phyloP scores from a whole-genome alignment of 2,113 vertebrate genomes.

The Pterocles burchelli region DNA sequence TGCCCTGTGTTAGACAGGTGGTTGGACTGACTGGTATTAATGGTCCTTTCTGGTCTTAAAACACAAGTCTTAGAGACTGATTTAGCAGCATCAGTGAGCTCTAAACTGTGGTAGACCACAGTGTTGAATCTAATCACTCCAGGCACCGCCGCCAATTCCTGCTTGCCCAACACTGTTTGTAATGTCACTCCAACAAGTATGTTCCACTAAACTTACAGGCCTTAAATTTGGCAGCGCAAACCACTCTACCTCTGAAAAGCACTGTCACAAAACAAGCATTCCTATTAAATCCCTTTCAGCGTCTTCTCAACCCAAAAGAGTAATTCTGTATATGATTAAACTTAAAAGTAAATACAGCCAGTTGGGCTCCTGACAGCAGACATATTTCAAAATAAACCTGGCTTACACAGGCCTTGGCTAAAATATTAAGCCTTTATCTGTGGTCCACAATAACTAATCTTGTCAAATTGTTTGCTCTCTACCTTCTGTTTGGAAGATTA shows the following conservation, averaged over 20 bases:
- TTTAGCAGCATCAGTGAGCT: background rate
- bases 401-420: conserved; percentile 60
- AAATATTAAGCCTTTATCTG: conserved; percentile 69
- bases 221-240: conserved; percentile 46
- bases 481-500: conserved; percentile 57
- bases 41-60: conserved; percentile 29
- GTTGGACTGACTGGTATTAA: background rate
- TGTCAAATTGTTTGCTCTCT: conserved; percentile 55
- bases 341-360: conserved; percentile 60
- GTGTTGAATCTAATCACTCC: conserved; percentile 5
- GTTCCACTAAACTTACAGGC: conserved; percentile 19
- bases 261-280: conserved; percentile 54
- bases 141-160: background rate
- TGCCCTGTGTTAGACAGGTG: background rate
- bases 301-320: conserved; percentile 41
- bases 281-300: conserved; percentile 48
- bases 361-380: conserved; percentile 62
- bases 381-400: conserved; percentile 67
- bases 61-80: background rate
- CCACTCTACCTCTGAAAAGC: conserved; percentile 37
- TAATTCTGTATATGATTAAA: conserved; percentile 64
- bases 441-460: conserved; percentile 63
- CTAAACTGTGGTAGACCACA: conserved; percentile 6
- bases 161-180: background rate
- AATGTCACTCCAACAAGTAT: conserved; percentile 37